Conservation (phyloP, 2,888 invertebrate genomes). For the Drosophila stalkeri region DNA sequence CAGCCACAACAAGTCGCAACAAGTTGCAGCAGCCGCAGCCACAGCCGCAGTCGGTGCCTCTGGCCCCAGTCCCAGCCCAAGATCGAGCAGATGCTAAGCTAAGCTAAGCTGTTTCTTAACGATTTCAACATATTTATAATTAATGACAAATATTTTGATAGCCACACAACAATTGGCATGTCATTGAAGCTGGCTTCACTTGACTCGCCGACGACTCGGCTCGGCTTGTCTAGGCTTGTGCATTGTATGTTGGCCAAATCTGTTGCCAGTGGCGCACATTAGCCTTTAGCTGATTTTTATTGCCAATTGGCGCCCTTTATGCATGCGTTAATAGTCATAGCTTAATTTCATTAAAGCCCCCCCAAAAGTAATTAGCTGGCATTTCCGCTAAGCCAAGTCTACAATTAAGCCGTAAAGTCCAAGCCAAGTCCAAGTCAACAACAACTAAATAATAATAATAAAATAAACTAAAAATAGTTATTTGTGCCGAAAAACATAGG, state of each 20-base stretch:
- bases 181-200: constrained; percentile 59
- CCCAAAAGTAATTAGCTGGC: constrained; percentile 66
- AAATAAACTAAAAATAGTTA: constrained; percentile 51
- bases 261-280: constrained; percentile 47
- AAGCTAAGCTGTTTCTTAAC: constrained; percentile 44
- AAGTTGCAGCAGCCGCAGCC: constrained; percentile 52
- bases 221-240: constrained; percentile 2
- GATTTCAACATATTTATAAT: constrained; percentile 78
- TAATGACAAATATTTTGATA: constrained; percentile 79
- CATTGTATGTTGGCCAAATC: constrained; percentile 26
- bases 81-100: constrained; percentile 62
- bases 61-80: constrained; percentile 36
- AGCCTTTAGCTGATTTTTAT: constrained; percentile 54
- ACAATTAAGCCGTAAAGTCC: constrained; percentile 65
- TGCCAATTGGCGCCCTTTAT: constrained; percentile 57
- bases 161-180: constrained; percentile 74
- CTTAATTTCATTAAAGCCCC: constrained; percentile 56
- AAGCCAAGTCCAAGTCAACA: constrained; percentile 57
- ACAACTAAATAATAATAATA: constrained; percentile 2
- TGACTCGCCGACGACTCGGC: constrained; percentile 1
- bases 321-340: constrained; percentile 38
- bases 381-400: constrained; percentile 66
- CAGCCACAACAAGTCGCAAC: constrained; percentile 48
- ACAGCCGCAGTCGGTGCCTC: constrained; percentile 17
- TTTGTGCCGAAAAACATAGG: constrained; percentile 23